Base-by-base conservation (phyloP, 2,888 invertebrate genomes). In the Rhorus exstirpatorius region DNA sequence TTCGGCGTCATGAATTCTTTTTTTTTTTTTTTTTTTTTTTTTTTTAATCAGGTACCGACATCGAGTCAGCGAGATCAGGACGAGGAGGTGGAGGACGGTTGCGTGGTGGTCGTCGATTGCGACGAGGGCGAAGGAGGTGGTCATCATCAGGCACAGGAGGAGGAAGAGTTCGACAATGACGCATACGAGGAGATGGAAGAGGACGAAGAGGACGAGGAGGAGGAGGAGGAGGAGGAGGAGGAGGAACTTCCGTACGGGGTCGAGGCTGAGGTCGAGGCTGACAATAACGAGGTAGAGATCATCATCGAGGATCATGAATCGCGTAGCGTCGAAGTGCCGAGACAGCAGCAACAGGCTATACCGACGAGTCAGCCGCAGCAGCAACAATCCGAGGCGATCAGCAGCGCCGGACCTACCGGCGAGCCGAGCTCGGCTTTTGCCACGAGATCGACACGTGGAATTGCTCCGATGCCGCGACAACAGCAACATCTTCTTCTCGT, bases 31-130 rank as follows among this genome's bases (percentile, higher is more conserved):
- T 10, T 58, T 79, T 46, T 65, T n/a, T 35, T 14, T 31, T 8
- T 21, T 19, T 31, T 1, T 58, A n/a, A n/a, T 7, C 96, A 97
- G 93, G 97, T 97, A 78, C 97, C 97, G 6, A 97, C 97, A 0
- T 97, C 97, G 21, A 97, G 97, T 31, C 97, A 97, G 88, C 95
- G 97, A 79, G 97, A 97, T 91, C 97, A 97, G 90, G 97, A 93
- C 46, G 93, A 93, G 79, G 93, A 93, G 70, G 90, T 90, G 10
- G 94, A 97, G 88, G 97, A 97, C 90, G 97, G 97, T 85, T 95
- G 95, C 17, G 96, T 97, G 51, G 96, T 97, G 55, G 95, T 96
- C 3, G 96, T 97, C 0, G 97, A 97, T 90, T 97, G 97, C 0
- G 97, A 97, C 86, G 97, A 96, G 87, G 97, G 96, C 67, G 96